phyloP scores from a whole-genome alignment of 2,888 invertebrate genomes.

The Eupsilia transversa region DNA sequence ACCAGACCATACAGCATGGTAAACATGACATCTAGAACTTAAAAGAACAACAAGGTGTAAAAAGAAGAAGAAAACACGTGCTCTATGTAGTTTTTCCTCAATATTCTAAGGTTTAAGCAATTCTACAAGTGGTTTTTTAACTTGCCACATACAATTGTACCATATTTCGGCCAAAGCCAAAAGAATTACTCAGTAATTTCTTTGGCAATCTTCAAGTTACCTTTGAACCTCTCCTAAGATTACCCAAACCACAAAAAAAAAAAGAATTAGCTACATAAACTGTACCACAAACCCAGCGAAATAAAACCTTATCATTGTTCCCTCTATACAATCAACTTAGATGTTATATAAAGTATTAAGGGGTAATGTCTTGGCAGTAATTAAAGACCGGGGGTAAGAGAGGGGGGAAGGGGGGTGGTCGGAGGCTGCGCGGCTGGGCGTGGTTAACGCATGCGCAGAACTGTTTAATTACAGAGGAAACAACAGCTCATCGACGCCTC shows the following conservation, averaged over 20 bases:
- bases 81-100: not conserved
- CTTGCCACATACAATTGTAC: no score
- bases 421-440: slow-evolving; percentile 89
- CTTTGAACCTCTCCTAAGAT: slow-evolving; percentile 24
- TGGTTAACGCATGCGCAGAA: slow-evolving; percentile 87
- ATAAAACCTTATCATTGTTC: slow-evolving; percentile 49
- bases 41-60: not conserved
- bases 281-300: slow-evolving; percentile 21
- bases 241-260: slow-evolving; percentile 45
- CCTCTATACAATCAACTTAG: slow-evolving; percentile 58
- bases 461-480: slow-evolving; percentile 85
- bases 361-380: slow-evolving; percentile 90
- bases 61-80: not conserved
- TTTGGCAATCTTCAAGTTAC: slow-evolving; percentile 9
- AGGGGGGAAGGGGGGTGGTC: slow-evolving; percentile 67
- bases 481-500: slow-evolving; percentile 88
- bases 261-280: slow-evolving; percentile 49
- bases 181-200: slow-evolving; percentile 1
- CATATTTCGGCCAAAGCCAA: not conserved
- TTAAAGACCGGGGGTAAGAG: slow-evolving; percentile 78
- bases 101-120: not conserved
- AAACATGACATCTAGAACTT: not conserved
- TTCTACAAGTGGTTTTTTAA: slow-evolving; percentile 1
- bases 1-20: not conserved
- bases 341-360: slow-evolving; percentile 84